Base-by-base conservation (phyloP, 1,140 invertebrate species). In the Bicyclus anynana region DNA sequence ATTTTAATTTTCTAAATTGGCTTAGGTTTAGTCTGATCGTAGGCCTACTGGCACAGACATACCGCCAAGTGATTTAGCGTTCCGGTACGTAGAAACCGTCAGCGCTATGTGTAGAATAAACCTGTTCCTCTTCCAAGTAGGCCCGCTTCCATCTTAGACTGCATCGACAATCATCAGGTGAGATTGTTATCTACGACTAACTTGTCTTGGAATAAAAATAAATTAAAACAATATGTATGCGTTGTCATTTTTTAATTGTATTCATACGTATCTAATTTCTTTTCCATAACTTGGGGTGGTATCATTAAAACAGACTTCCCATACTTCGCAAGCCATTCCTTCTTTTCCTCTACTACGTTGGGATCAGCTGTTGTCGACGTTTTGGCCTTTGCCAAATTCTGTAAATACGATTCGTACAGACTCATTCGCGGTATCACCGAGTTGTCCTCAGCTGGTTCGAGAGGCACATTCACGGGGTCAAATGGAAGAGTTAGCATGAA, bases 321-420 rank as follows among this genome's bases (percentile, higher is more conserved):
- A 18, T 67, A 80, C 23, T 75, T 74, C 35, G 70, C 42, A 1
- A 81, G 6, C 76, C 73, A 76, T 14, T 65, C 61, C 37, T 63
- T 67, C 20, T 72, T 78, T 14, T 69, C 52, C 5, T 71, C 60
- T 10, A 66, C 60, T 2, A 67, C 16, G 18, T 62, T 63, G 0
- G 73, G 70, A 5, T 69, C 73, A 5, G 51, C 47, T 0, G 76
- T 77, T 0, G 83, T 83, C 0, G 80, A 77, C 0, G 80, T 81
- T 38, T 69, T 83, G 0, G 68, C 54, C 18, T 40, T 69, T 0
- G 69, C 72, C 23, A 83, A 44, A 56, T 72, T 87, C 27, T 83
- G 75, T 3, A 87, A 57, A 53, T 87, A 87, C 0, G 84, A 80
- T 40, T 87, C 84, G 17, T 87, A 87, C 1, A 87, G 59, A 52